A percentile compares a stretch with the other conserved stretches of the same genome.
Conservation (phyloP, 1,140 invertebrate genomes). For the Drosophila sechellia region DNA sequence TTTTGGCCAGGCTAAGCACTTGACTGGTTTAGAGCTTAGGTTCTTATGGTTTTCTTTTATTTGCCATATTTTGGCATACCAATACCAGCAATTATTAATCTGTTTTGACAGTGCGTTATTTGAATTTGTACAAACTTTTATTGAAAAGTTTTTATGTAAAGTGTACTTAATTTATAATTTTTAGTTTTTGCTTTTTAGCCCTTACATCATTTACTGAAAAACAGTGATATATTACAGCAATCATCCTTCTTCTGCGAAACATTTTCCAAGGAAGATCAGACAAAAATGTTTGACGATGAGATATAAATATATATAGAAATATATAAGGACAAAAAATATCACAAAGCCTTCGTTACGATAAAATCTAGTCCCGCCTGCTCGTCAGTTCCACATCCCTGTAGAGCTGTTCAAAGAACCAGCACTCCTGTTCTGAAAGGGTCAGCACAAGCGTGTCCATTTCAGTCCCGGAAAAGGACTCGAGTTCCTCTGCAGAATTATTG, state of each 20-base stretch:
- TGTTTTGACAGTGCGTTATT: too few species aligned
- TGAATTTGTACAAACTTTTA: neutral
- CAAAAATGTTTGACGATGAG: neutral
- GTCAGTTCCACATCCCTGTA: slow-evolving; percentile 22
- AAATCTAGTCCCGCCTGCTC: neutral
- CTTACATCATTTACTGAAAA: neutral
- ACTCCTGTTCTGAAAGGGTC: slow-evolving; percentile 62
- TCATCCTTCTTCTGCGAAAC: neutral
- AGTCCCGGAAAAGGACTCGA: neutral
- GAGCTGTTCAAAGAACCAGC: slow-evolving; percentile 52
- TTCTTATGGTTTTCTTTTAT: neutral
- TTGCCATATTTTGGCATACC: too few species aligned
- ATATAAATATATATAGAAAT: slow-evolving; percentile 1
- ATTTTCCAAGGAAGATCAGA: neutral
- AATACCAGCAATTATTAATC: too few species aligned
- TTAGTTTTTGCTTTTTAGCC: neutral
- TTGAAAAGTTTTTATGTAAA: too few species aligned
- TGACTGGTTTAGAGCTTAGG: neutral
- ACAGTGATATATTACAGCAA: neutral
- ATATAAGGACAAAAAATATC: neutral
- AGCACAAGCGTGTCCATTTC: slow-evolving; percentile 53
- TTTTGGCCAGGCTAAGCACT: neutral
- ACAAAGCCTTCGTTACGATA: neutral
- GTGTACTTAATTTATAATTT: too few species aligned
- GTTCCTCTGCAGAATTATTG: neutral